Conservation (phyloP, 1,140 invertebrate genomes). For the Gryllus bimaculatus region DNA sequence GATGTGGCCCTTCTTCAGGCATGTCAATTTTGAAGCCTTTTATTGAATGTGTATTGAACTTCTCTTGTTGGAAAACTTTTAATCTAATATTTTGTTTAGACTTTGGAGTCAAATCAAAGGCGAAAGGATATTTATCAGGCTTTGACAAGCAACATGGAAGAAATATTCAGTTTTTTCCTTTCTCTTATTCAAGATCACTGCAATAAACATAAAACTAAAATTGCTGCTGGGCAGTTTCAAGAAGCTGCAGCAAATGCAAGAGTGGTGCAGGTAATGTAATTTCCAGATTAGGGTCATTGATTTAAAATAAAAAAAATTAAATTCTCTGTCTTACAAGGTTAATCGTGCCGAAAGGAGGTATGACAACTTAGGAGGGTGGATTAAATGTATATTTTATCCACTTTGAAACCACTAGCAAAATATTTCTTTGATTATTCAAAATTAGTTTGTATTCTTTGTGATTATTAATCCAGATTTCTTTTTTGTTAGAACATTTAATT, state of each 20-base stretch:
- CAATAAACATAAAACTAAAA: constrained; percentile 55
- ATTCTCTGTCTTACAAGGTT: no score
- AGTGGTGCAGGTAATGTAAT: constrained; percentile 53
- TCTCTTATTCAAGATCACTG: constrained; percentile 68
- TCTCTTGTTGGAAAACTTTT: background rate
- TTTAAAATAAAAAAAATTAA: no score
- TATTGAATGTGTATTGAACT: no score
- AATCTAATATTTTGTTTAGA: constrained; percentile 38
- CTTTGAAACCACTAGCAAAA: no score
- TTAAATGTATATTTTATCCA: no score
- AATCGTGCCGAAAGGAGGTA: no score
- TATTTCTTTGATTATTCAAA: no score
- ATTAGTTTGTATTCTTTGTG: no score
- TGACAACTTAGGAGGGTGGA: no score
- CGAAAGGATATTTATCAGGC: constrained; percentile 82
- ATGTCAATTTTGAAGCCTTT: constrained; percentile 20
- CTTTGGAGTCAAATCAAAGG: constrained; percentile 69
- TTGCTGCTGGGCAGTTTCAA: constrained; percentile 44
- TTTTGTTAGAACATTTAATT: no score
- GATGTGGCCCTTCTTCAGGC: constrained; percentile 78
- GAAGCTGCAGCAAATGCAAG: constrained; percentile 59
- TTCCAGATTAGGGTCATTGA: no score
- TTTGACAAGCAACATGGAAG: constrained; percentile 70
- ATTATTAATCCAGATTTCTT: no score
- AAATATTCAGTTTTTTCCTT: constrained; percentile 78